These are phyloP conservation scores for Cryptosula pallasiana DNA, from an alignment of 2,888 invertebrate genomes.

Conservation along the genomic window DNA sequence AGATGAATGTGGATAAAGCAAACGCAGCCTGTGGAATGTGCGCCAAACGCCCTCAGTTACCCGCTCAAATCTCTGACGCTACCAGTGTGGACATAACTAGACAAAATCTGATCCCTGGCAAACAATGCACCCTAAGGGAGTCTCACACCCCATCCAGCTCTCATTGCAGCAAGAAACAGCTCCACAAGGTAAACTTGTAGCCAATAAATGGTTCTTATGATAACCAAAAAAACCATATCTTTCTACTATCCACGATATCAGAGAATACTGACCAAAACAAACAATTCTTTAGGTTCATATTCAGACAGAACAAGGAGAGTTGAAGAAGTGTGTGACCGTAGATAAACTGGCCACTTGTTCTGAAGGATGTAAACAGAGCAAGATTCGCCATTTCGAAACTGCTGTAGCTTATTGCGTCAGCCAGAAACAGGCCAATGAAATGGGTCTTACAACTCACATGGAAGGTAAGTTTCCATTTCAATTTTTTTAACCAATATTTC, in stretches of 20 bases:
- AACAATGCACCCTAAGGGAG: not conserved
- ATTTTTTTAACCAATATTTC: too few species aligned
- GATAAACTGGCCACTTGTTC: not conserved
- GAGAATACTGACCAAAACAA: too few species aligned
- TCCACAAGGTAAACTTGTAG: not conserved
- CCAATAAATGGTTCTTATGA: too few species aligned
- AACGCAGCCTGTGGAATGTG: not conserved
- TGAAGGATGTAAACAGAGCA: not conserved
- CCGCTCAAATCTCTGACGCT: not conserved
- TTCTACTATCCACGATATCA: too few species aligned
- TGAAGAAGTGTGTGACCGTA: not conserved
- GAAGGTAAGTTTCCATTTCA: not conserved
- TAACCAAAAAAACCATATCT: too few species aligned
- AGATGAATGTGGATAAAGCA: not conserved
- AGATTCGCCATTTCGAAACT: not conserved
- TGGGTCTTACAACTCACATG: not conserved
- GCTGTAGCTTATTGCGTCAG: not conserved
- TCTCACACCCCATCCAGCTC: not conserved
- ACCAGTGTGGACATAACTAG: not conserved
- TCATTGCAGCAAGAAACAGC: not conserved
- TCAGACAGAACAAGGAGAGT: too few species aligned
- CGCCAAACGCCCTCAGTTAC: not conserved
- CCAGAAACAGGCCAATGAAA: not conserved
- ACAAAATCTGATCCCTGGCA: not conserved
- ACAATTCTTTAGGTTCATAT: too few species aligned